Conservation (phyloP, 2,113 vertebrate species). For the Ceratotherium simum region DNA sequence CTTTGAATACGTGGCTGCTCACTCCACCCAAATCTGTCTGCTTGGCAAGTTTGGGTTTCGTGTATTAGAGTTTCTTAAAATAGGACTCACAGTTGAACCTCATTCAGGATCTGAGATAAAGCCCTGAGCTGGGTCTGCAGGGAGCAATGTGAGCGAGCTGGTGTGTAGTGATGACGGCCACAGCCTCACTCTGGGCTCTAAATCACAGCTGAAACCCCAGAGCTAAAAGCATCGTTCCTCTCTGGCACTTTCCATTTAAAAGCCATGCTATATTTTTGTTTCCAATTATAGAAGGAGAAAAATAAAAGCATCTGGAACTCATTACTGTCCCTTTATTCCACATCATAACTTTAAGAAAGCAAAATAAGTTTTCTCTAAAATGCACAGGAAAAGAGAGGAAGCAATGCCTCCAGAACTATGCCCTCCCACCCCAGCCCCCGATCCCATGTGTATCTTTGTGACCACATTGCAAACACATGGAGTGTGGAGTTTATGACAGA, state of each 20-base stretch:
- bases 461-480: constrained; percentile 55
- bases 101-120: background rate
- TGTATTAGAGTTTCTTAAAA: constrained; percentile 62
- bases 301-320: constrained; percentile 80
- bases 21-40: background rate
- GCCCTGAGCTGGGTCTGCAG: constrained; percentile 47
- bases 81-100: constrained; percentile 49
- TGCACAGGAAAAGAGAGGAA: constrained; percentile 53
- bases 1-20: constrained; percentile 36
- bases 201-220: constrained; percentile 67
- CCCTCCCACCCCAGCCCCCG: background rate
- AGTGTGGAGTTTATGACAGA: background rate
- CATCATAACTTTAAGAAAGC: constrained; percentile 64
- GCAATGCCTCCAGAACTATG: constrained; percentile 24
- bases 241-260: constrained; percentile 76
- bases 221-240: constrained; percentile 73
- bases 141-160: constrained; percentile 43
- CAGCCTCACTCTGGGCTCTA: constrained; percentile 54
- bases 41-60: constrained; percentile 35
- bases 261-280: constrained; percentile 75
- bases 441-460: background rate
- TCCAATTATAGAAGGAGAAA: constrained; percentile 78
- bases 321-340: constrained; percentile 73
- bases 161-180: constrained; percentile 22
- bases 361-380: constrained; percentile 63